These are phyloP conservation scores for Meteorus sp. DNA, from an alignment of 1,140 invertebrate genomes.

Conservation along the genomic window DNA sequence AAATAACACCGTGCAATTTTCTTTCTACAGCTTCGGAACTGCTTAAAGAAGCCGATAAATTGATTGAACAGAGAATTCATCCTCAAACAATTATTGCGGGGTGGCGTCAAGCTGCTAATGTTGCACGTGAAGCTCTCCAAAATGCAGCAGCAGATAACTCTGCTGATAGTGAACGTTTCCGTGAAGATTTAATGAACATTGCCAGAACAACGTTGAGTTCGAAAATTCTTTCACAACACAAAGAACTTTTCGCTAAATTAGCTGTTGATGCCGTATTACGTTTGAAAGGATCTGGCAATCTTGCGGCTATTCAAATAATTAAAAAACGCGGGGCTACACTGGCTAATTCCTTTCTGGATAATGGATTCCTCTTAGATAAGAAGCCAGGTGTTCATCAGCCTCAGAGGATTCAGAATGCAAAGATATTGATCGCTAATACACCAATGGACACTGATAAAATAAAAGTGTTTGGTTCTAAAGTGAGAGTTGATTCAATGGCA, in stretches of 20 bases:
- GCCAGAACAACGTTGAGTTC: constrained; percentile 97
- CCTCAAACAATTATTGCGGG: constrained; percentile 97
- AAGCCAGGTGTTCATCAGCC: constrained; percentile 90
- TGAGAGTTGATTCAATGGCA: constrained; percentile 96
- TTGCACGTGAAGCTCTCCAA: constrained; percentile 81
- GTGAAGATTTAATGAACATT: constrained; percentile 93
- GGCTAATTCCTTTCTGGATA: constrained; percentile 95
- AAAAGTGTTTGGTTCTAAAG: constrained; percentile 98
- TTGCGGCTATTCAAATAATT: constrained; percentile 97
- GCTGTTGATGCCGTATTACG: constrained; percentile 94
- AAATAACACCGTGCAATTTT: constrained; percentile 12
- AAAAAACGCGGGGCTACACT: constrained; percentile 93
- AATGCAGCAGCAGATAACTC: constrained; percentile 82
- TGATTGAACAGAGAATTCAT: constrained; percentile 94
- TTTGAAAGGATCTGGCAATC: constrained; percentile 92
- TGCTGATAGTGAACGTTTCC: constrained; percentile 75
- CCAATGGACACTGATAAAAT: constrained; percentile 99
- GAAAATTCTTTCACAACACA: constrained; percentile 97
- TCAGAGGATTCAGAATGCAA: constrained; percentile 74
- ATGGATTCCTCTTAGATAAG: constrained; percentile 97
- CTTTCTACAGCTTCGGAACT: constrained; percentile 81
- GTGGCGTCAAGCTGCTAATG: constrained; percentile 85
- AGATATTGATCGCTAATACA: constrained; percentile 99
- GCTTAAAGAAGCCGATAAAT: constrained; percentile 91
- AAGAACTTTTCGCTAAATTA: constrained; percentile 94